Percentiles rank a stretch among this genome's conserved stretches.
These are phyloP conservation scores for Eupithecia exiguata DNA, from an alignment of 2,888 invertebrate species.

Conservation along the genomic window DNA sequence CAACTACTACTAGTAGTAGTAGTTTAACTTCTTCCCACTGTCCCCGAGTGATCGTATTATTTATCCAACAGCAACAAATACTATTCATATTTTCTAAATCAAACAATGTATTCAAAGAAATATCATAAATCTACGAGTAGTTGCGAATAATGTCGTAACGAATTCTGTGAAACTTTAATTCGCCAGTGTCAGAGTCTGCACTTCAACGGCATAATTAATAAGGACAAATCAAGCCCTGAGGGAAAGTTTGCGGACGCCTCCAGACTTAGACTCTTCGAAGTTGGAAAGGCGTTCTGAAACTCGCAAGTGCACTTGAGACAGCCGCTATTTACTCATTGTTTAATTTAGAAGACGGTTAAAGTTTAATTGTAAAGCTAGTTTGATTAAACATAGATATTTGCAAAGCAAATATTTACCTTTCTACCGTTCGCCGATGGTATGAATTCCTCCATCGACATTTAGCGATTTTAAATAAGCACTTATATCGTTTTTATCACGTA, in stretches of 20 bases:
- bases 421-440: neutral
- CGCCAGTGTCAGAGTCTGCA: neutral
- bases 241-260: slow-evolving; percentile 14
- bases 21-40: no score
- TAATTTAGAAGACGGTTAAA: neutral
- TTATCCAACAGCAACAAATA: no score
- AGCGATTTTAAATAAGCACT: neutral
- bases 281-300: slow-evolving; percentile 13
- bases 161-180: slow-evolving; percentile 5
- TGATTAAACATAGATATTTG: neutral
- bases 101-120: no score
- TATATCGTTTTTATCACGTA: neutral
- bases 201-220: slow-evolving; percentile 22
- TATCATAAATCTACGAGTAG: no score
- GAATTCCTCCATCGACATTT: neutral
- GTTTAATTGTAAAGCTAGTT: slow-evolving; percentile 1
- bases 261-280: slow-evolving; percentile 20
- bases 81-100: no score
- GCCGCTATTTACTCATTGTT: slow-evolving; percentile 8
- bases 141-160: no score
- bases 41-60: no score
- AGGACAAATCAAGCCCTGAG: slow-evolving; percentile 14
- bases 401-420: neutral
- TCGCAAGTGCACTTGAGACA: slow-evolving; percentile 3
- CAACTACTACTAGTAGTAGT: no score